Evolutionary conservation across 2,888 invertebrate species (phyloP), one percentile per base, ranked within the genome.

Genomic region (Tubulanus polymorphus): DNA sequence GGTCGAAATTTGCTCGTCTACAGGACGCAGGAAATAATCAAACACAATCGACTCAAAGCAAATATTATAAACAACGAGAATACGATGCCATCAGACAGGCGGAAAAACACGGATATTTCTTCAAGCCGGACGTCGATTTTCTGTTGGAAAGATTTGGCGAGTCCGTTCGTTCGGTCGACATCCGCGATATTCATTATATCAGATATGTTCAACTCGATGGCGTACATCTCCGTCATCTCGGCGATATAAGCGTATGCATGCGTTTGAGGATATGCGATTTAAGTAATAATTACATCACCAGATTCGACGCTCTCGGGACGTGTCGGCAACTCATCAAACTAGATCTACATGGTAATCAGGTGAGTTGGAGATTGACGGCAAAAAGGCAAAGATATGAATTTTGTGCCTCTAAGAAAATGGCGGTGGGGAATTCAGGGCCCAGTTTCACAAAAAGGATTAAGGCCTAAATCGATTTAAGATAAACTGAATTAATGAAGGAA

Each of bases 261-360:
- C 72, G 69, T 47, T 56, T 78, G 18, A 56, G 62, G 25, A 72
- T 78, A 23, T 73, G 73, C 55, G 65, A 70, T 18, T 61, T 78
- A 23, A 62, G 64, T 52, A 71, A 75, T 60, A 78, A 78, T 57
- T 77, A 71, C 58, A 59, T 78, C 25, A 69, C 68, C 6, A 71
- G 67, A 37, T 69, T 78, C 45, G 72, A 75, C 57, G 68, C 67
- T 5, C 61, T 78, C 15, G 63, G 60, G 18, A 51, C 63, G 18
- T 78, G 78, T 62, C 57, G 62, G 47, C 66, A 76, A 20, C 67
- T 78, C 6, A 57, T 75, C 18, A 76, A 73, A 57, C 62, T 78
- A n/a, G 77, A 78, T 64, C 59, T 78, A 15, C 72, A 72, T 59
- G 61, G 67, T 25, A 75, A 76, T 57, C 73, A 74, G 71, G 75